Base-by-base conservation (phyloP, 2,797 vertebrate genomes). In the Zenarchopterus dispar region DNA sequence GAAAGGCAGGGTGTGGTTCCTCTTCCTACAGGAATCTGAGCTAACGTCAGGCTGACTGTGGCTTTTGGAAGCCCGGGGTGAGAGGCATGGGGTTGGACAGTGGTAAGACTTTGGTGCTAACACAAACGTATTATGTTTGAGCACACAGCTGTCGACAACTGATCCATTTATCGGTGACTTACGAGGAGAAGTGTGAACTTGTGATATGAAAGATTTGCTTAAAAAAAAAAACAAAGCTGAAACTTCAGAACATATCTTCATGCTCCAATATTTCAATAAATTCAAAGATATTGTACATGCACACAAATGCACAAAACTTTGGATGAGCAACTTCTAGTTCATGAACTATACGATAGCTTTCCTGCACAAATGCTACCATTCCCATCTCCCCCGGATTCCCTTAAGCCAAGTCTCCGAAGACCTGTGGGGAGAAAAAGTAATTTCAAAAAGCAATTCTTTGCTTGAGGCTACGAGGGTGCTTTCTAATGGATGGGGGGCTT, bases 401-500 rank as follows among this genome's bases (percentile, higher is more conserved):
- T 47, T 67, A 60, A 72, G 62, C 50, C 59, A 52, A 48, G 67
- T 86, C 89, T 88, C 88, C 41, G 50, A 80, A 80, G 85, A 83
- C 75, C 74, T 53, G 77, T 81, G 79, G 50, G 66, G 58, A 73
- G 74, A 74, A 69, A 88, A 91, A 83, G 79, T 87, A n/a, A 91
- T 93, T 93, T 89, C 76, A 89, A 88, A n/a, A 90, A 88, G 83
- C 85, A 89, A 90, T 92, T 89, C 80, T 89, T 85, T 84, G 75
- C 89, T 88, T 64, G 64, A 74, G 84, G 80, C 78, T 81, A 70
- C 63, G 74, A 80, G 62, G 33, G 66, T 41, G 51, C 23, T 52
- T 64, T 81, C 73, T 84, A 81, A 90, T 85, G 72, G 78, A 90
- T 80, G 78, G 79, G 62, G 64, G 70, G 57, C 71, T 82, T 68